phyloP scores from a whole-genome alignment of 2,888 invertebrate species.

The Emesis russula region DNA sequence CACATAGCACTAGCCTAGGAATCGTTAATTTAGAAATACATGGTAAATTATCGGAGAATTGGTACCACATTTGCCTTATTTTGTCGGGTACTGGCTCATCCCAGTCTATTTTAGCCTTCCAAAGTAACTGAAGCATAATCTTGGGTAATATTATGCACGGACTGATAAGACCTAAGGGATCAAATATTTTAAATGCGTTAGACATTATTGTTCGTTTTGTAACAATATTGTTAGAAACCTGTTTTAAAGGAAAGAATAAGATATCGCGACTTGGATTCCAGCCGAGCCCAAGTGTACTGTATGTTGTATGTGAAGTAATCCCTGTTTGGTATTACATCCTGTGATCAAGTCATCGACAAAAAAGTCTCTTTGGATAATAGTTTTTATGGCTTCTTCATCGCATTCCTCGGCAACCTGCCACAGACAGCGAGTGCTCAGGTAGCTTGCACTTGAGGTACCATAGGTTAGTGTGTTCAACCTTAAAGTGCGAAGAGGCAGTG shows the following conservation, averaged over 20 bases:
- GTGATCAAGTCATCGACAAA: conserved; percentile 73
- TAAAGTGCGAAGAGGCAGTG: conserved; percentile 46
- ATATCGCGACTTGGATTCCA: conserved; percentile 74
- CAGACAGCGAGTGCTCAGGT: conserved; percentile 74
- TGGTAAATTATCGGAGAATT: too few relatives aligned
- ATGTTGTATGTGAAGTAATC: conserved; percentile 56
- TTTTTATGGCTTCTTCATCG: conserved; percentile 18
- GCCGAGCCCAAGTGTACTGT: conserved; percentile 81
- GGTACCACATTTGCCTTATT: too few relatives aligned
- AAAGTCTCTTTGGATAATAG: conserved; percentile 72
- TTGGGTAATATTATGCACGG: conserved; percentile 30
- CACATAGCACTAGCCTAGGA: too few relatives aligned
- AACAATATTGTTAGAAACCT: conserved; percentile 33
- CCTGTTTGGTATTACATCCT: conserved; percentile 43
- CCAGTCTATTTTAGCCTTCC: too few relatives aligned
- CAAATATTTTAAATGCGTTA: conserved; percentile 77
- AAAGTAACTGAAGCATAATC: too few relatives aligned
- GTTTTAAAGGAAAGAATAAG: conserved; percentile 68
- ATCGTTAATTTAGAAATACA: too few relatives aligned
- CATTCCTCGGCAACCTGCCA: conserved; percentile 73
- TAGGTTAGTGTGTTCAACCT: conserved; percentile 77
- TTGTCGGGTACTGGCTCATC: too few relatives aligned
- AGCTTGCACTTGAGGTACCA: conserved; percentile 74
- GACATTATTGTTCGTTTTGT: conserved; percentile 79
- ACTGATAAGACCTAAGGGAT: conserved; percentile 64